Evolutionary conservation across 2,113 vertebrate species (phyloP), one percentile per base, ranked within the genome.

Genomic region (Cheirogaleus medius): DNA sequence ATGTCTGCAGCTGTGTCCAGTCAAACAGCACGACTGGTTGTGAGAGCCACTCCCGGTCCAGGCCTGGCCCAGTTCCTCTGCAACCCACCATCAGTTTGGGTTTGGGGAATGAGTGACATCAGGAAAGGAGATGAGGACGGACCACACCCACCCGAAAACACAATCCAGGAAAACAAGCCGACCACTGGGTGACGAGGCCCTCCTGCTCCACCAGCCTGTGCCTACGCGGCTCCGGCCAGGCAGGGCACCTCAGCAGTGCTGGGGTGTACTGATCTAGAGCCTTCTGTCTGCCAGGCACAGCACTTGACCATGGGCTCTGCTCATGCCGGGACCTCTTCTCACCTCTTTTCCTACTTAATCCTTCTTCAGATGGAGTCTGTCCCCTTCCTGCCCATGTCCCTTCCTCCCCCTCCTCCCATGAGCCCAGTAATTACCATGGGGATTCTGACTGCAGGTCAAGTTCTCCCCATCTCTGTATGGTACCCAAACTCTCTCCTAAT

Each of bases 51-150:
- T 5, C 25, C 1, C 1, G 25, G 12, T 39, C 3, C 8, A 64
- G 44, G n/a, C n/a, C 27, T 9, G 13, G 2, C 11, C 0, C 0
- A 0, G 23, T 18, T 5, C 0, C 5, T 37, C 68, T 0, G 8
- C 32, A 8, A 10, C 23, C 39, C 15, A 5, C 9, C 1, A 5
- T 2, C 29, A 12, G 12, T n/a, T 56, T 20, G 37, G 58, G 58
- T 42, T 27, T 52, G n/a, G 6, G 29, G 13, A 27, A 25, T 27
- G 20, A 0, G 17, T 6, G 20, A n/a, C 29, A 11, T 0, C 2
- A 2, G n/a, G 34, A 52, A 77, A 21, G 7, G 25, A 66, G 47
- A 13, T 23, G 20, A 7, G 23, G 15, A 44, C 1, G 39, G 25
- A 11, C 15, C 39, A 60, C 4, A 3, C 42, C 54, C 58, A 39